A percentile compares a stretch with the other conserved stretches of the same genome.
Conservation (phyloP, 2,888 invertebrate species). For the Pilophorus perplexus region DNA sequence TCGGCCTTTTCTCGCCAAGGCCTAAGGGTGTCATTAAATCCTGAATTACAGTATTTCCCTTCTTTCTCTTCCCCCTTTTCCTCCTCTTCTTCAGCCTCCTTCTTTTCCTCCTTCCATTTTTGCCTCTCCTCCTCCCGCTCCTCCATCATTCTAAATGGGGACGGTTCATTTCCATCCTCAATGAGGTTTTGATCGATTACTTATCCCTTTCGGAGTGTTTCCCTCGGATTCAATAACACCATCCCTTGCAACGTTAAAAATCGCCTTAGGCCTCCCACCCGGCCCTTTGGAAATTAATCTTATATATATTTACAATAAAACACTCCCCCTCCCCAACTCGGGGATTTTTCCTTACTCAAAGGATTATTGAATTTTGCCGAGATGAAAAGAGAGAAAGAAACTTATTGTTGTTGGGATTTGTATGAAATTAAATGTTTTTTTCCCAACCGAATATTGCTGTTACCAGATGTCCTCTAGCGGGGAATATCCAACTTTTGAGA, state of each 20-base stretch:
- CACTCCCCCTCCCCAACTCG: neutral
- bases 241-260: constrained; percentile 22
- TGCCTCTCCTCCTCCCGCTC: too few relatives aligned
- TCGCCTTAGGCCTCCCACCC: constrained; percentile 17
- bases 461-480: too few relatives aligned
- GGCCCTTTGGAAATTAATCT: constrained; percentile 21
- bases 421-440: constrained; percentile 9
- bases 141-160: neutral
- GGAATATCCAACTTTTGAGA: too few relatives aligned
- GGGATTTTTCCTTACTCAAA: neutral
- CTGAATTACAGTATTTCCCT: constrained; percentile 15
- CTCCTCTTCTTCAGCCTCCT: neutral
- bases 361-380: constrained; percentile 2
- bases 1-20: constrained; percentile 9
- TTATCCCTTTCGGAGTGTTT: constrained; percentile 7
- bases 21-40: constrained; percentile 26
- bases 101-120: too few relatives aligned
- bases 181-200: constrained; percentile 28
- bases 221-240: constrained; percentile 16
- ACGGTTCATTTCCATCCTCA: constrained; percentile 25
- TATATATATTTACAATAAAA: constrained; percentile 23
- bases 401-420: constrained; percentile 5
- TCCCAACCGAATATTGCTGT: too few relatives aligned
- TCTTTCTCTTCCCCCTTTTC: neutral
- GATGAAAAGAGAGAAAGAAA: neutral